These are phyloP conservation scores for Tetragnatha montana DNA, from an alignment of 2,888 invertebrate species.

Conservation along the genomic window DNA sequence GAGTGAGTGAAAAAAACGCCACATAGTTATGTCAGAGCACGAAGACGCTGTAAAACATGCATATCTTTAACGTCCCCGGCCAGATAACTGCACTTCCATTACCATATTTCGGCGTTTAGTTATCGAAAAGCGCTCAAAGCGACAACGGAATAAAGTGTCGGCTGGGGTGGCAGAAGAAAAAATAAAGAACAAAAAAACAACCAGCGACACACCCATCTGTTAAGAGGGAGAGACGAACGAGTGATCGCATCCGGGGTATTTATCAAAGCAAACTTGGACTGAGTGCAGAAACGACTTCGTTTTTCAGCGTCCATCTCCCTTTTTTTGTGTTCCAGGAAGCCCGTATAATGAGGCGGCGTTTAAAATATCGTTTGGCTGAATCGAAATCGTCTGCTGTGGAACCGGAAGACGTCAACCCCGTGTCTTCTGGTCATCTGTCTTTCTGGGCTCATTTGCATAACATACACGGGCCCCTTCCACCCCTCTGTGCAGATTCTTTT, in stretches of 20 bases:
- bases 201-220: conserved; percentile 49
- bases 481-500: neutral
- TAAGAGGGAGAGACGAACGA: conserved; percentile 32
- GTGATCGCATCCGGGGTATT: conserved; percentile 52
- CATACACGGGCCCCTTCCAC: conserved; percentile 15
- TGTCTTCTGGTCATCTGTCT: conserved; percentile 54
- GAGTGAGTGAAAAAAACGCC: conserved; percentile 47
- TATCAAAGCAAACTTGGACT: conserved; percentile 55
- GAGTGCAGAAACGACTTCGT: conserved; percentile 47
- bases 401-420: conserved; percentile 55
- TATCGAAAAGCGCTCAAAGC: conserved; percentile 65
- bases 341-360: conserved; percentile 61
- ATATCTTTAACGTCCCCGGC: conserved; percentile 51
- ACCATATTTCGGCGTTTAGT: conserved; percentile 62
- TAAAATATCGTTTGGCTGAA: conserved; percentile 60
- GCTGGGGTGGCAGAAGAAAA: conserved; percentile 3
- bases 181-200: conserved; percentile 15
- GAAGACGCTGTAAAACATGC: conserved; percentile 50
- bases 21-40: conserved; percentile 44
- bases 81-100: conserved; percentile 62
- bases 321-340: conserved; percentile 30
- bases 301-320: conserved; percentile 5
- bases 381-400: conserved; percentile 58
- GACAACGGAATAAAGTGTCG: conserved; percentile 56
- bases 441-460: conserved; percentile 52